Conservation (phyloP, 2,113 vertebrate genomes). For the Alligator mississippiensis region DNA sequence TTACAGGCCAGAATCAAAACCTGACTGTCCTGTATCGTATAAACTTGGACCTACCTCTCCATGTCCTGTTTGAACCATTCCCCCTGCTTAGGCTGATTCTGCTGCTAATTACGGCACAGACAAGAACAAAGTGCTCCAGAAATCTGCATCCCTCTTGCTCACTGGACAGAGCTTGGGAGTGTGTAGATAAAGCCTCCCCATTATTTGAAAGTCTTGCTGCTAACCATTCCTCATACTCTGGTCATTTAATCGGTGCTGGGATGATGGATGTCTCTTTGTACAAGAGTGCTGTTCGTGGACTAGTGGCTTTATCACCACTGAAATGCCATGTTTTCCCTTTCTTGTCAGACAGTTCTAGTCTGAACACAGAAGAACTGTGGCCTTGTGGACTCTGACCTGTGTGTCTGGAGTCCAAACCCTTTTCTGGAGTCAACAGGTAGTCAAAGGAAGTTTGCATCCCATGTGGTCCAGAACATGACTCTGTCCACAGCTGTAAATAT, state of each 20-base stretch:
- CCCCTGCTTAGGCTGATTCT: background rate
- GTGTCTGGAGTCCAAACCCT: background rate
- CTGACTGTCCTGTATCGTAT: background rate
- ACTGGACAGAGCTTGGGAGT: background rate
- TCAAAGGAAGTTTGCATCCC: too few species aligned
- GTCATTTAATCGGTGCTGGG: background rate
- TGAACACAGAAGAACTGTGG: background rate
- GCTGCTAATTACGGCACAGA: background rate
- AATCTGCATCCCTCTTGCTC: background rate
- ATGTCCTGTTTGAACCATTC: too few species aligned
- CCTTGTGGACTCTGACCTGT: background rate
- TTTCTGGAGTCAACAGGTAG: background rate
- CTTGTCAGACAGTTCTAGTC: background rate
- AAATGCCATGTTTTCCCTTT: background rate
- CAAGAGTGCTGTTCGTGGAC: background rate
- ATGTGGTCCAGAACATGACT: too few species aligned
- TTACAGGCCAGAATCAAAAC: background rate
- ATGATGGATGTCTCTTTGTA: background rate
- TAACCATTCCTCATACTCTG: background rate
- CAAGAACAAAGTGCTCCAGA: background rate
- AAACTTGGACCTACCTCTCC: background rate
- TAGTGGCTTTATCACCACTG: background rate
- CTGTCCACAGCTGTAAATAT: background rate
- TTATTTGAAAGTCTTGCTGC: background rate
- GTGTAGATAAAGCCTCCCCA: background rate